A percentile compares a stretch with the other conserved stretches of the same genome.
These are phyloP conservation scores for Drosophila kohkoa DNA, from an alignment of 1,140 invertebrate species.

Conservation along the genomic window DNA sequence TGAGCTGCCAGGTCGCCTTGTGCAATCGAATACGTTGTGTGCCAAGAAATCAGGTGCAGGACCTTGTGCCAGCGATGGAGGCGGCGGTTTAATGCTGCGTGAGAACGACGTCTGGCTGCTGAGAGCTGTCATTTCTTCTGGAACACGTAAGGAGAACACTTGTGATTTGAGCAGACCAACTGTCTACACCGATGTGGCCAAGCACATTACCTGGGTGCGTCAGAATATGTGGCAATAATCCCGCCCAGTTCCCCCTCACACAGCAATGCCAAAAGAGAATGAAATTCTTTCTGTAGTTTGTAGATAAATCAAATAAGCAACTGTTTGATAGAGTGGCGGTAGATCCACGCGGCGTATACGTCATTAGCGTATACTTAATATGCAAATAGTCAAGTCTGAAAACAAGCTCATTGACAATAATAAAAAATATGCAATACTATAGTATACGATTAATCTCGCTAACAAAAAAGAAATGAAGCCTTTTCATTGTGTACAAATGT, in stretches of 20 bases:
- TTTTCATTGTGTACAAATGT: neutral
- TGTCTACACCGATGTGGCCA: constrained; percentile 79
- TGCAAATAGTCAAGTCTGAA: constrained; percentile 24
- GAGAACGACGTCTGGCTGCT: constrained; percentile 67
- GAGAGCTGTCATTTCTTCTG: constrained; percentile 70
- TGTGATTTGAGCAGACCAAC: constrained; percentile 75
- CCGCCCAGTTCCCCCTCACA: neutral
- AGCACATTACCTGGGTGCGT: constrained; percentile 76
- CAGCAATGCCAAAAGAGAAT: constrained; percentile 2
- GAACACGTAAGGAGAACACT: constrained; percentile 20
- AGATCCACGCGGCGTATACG: constrained; percentile 18
- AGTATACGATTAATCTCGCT: constrained; percentile 8
- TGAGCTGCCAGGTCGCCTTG: constrained; percentile 46
- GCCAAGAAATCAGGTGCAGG: constrained; percentile 73
- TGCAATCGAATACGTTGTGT: constrained; percentile 75
- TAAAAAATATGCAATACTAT: neutral
- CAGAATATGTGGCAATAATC: constrained; percentile 65
- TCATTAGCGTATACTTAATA: constrained; percentile 35
- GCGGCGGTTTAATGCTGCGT: constrained; percentile 73
- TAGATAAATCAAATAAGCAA: constrained; percentile 10
- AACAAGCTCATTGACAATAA: constrained; percentile 19
- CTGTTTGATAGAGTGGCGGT: neutral
- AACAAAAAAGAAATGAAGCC: constrained; percentile 2
- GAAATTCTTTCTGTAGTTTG: constrained; percentile 2
- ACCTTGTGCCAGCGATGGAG: constrained; percentile 80